Percentiles rank a stretch among this genome's conserved stretches.
These are phyloP conservation scores for Lamellibrachia luymesi DNA, from an alignment of 1,140 invertebrate species.

Conservation along the genomic window DNA sequence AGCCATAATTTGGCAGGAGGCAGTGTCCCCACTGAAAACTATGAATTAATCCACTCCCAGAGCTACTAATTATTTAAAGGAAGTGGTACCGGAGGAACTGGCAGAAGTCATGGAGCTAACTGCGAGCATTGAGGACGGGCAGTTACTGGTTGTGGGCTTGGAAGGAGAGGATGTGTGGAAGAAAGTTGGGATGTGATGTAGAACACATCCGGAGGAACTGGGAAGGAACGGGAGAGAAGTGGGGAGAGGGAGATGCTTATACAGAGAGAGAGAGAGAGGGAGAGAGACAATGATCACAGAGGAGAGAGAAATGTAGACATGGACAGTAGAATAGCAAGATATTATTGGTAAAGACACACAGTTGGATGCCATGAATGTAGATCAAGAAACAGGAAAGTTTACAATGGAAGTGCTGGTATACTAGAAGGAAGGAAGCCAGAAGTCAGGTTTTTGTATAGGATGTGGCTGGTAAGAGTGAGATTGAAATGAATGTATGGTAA, in stretches of 20 bases:
- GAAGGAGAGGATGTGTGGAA: neutral
- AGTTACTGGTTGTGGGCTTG: neutral
- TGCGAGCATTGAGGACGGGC: too few relatives aligned
- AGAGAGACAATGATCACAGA: neutral
- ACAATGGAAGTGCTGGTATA: too few relatives aligned
- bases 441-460: neutral
- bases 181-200: neutral
- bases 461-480: neutral
- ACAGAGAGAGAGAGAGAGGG: too few relatives aligned
- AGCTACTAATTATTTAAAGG: conserved; percentile 5
- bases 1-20: neutral
- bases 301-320: neutral
- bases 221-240: neutral
- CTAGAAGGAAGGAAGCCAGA: neutral
- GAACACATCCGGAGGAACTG: neutral
- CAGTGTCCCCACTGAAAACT: neutral
- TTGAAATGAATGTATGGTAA: neutral
- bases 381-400: neutral
- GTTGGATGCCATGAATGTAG: neutral
- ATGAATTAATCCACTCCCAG: neutral
- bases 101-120: neutral
- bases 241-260: neutral
- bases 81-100: neutral
- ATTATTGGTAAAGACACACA: neutral
- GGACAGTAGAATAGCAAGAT: neutral